Conservation (phyloP, 2,113 vertebrate genomes). For the Hyperopisus bebe region DNA sequence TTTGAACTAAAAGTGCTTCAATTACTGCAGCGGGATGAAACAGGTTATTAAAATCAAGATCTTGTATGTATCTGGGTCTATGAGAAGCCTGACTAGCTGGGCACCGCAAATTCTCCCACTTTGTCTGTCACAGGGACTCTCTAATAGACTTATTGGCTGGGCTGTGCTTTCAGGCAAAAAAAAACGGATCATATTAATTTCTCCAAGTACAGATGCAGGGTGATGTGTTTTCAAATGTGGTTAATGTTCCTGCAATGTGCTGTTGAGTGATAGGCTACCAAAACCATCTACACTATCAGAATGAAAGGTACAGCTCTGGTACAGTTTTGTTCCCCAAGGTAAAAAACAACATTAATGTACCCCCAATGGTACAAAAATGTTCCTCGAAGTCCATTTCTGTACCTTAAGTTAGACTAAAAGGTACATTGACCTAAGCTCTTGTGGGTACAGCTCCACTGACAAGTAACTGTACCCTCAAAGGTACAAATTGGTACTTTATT, state of each 20-base stretch:
- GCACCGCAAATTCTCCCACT: background rate
- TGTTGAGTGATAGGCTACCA: background rate
- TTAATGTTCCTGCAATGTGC: background rate
- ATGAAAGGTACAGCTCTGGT: no score
- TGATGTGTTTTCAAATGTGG: background rate
- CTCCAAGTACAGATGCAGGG: background rate
- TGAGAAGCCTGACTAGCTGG: background rate
- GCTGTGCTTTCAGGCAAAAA: background rate
- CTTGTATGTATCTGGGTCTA: background rate
- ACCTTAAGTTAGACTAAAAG: background rate
- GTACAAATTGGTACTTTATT: background rate
- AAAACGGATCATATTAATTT: background rate
- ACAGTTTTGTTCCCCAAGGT: no score
- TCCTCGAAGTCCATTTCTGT: background rate
- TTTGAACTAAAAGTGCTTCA: background rate
- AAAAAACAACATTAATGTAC: no score
- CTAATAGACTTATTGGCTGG: background rate
- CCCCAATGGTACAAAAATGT: background rate
- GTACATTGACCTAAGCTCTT: background rate
- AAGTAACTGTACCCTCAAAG: background rate
- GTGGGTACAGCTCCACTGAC: background rate
- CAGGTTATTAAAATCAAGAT: background rate
- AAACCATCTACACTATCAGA: background rate
- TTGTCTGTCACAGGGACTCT: background rate
- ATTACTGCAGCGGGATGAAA: background rate